A percentile compares a stretch with the other conserved stretches of the same genome.
phyloP scores from a whole-genome alignment of 2,797 vertebrate species.

The Cirrhinus mrigala region DNA sequence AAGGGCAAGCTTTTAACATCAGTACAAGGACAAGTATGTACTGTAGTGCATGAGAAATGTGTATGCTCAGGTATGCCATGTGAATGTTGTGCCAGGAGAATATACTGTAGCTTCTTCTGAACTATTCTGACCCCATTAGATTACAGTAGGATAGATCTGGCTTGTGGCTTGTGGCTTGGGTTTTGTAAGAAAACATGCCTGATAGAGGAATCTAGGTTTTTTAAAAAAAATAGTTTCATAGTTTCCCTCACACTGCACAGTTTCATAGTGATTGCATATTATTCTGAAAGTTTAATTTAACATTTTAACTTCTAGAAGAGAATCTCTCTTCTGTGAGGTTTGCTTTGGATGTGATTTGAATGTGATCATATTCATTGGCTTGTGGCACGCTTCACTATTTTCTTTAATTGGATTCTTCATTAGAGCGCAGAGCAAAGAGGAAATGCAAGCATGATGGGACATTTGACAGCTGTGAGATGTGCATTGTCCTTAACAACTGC shows the following conservation, averaged over 20 bases:
- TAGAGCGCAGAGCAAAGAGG: conserved; percentile 24
- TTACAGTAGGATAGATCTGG: background rate
- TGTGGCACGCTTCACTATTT: conserved; percentile 14
- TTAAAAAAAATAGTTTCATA: too few relatives aligned
- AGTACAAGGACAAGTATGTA: background rate
- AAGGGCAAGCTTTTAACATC: conserved; percentile 5
- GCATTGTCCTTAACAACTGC: background rate
- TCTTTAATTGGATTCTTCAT: conserved; percentile 51
- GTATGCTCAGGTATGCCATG: background rate
- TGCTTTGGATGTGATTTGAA: conserved; percentile 20
- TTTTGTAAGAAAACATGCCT: background rate
- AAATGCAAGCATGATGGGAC: conserved; percentile 42
- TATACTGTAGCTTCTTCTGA: background rate
- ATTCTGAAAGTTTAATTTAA: background rate
- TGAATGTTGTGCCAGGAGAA: background rate
- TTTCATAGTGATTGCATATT: background rate
- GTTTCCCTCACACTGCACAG: background rate
- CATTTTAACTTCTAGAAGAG: background rate
- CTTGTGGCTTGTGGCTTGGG: conserved; percentile 2
- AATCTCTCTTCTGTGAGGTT: background rate
- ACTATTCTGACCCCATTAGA: conserved; percentile 24
- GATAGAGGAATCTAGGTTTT: background rate
- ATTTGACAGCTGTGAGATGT: conserved; percentile 32
- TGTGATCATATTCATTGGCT: conserved; percentile 7
- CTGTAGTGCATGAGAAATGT: background rate